A percentile compares a stretch with the other conserved stretches of the same genome.
Conservation (phyloP, 2,113 vertebrate species). For the Balaenoptera acutorostrata region DNA sequence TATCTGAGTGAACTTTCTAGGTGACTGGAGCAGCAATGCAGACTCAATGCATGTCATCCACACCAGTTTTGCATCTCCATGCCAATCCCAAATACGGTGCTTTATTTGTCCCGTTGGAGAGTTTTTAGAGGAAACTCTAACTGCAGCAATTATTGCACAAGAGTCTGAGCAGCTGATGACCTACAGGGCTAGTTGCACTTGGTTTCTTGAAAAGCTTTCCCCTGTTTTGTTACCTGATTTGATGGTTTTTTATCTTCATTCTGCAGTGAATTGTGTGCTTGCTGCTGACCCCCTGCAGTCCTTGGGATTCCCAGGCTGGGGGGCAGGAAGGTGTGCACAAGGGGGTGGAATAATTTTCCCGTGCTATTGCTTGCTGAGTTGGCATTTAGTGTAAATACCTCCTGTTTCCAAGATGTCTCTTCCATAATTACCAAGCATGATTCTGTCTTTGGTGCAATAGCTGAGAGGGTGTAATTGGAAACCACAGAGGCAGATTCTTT, state of each 20-base stretch:
- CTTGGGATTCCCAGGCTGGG: not conserved
- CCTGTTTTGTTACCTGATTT: not conserved
- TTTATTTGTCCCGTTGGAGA: not conserved
- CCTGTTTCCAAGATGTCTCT: constrained; percentile 30
- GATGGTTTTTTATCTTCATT: not conserved
- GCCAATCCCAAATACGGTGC: not conserved
- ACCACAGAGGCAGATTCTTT: constrained; percentile 38
- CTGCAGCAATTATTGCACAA: not conserved
- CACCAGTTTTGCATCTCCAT: not conserved
- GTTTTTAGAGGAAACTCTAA: constrained; percentile 1
- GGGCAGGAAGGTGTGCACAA: not conserved
- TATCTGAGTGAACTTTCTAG: not conserved
- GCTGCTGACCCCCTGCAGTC: not conserved
- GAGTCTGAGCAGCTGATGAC: not conserved
- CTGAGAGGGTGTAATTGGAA: constrained; percentile 48
- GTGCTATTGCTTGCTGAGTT: constrained; percentile 45
- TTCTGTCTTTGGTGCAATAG: constrained; percentile 54
- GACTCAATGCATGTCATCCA: not conserved
- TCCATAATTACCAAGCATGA: constrained; percentile 50
- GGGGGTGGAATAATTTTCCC: not conserved
- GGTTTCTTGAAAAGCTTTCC: not conserved
- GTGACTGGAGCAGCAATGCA: not conserved
- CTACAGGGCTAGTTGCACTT: not conserved
- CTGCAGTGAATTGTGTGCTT: not conserved
- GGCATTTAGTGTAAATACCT: constrained; percentile 40